phyloP scores from a whole-genome alignment of 2,113 vertebrate species.

The Sinocyclocheilus rhinocerous region DNA sequence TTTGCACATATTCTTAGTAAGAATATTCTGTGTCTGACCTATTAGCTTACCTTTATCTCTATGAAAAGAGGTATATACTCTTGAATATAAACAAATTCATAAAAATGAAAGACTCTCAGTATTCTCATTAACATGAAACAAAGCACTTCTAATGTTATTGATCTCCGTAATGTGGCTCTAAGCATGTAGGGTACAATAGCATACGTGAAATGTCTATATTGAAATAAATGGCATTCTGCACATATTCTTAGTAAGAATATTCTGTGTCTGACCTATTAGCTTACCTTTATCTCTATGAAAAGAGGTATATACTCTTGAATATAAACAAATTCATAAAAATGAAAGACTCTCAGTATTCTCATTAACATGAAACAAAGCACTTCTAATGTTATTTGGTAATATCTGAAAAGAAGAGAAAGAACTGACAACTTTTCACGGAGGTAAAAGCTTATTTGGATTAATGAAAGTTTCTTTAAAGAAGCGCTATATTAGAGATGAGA shows the following conservation, averaged over 20 bases:
- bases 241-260: not conserved
- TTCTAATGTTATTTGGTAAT: not conserved
- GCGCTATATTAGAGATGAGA: not conserved
- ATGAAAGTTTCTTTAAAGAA: conserved; percentile 22
- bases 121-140: not conserved
- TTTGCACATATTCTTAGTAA: not conserved
- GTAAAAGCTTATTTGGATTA: conserved; percentile 30
- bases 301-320: not conserved
- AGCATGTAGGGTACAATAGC: not conserved
- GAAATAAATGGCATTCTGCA: not conserved
- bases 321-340: not conserved
- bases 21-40: not conserved
- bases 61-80: not conserved
- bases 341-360: not conserved
- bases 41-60: not conserved
- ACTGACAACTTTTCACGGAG: not conserved
- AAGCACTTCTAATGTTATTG: not conserved
- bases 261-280: not conserved
- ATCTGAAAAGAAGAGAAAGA: conserved; percentile 5
- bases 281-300: not conserved
- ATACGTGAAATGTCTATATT: not conserved
- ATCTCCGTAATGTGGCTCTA: too few species aligned
- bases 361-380: not conserved
- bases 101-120: not conserved
- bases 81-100: not conserved